A percentile compares a stretch with the other conserved stretches of the same genome.
These are phyloP conservation scores for Acrobasis consociella DNA, from an alignment of 2,888 invertebrate species.

Conservation along the genomic window DNA sequence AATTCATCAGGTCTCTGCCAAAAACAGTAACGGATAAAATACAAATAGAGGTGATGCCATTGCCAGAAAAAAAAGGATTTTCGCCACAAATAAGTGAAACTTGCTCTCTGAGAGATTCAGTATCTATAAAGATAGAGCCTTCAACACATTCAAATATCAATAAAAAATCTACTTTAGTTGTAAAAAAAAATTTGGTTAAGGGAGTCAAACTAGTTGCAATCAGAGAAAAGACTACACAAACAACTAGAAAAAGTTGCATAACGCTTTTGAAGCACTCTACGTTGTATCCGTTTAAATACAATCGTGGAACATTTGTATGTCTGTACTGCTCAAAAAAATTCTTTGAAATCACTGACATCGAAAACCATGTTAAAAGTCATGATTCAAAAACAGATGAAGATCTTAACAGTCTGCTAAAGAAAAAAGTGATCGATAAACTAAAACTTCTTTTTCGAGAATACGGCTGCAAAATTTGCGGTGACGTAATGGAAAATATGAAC, in stretches of 20 bases:
- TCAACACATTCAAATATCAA: not conserved
- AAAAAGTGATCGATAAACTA: not conserved
- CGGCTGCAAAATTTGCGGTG: constrained; percentile 30
- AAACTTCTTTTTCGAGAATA: constrained; percentile 10
- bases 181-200: not conserved
- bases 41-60: not conserved
- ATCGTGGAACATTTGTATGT: not conserved
- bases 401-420: not conserved
- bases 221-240: not conserved
- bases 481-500: constrained; percentile 16
- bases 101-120: no score
- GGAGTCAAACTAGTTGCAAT: not conserved
- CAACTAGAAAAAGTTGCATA: not conserved
- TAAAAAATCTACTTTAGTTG: not conserved
- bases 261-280: not conserved
- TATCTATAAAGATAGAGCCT: no score
- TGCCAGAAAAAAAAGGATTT: not conserved
- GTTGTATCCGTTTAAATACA: not conserved
- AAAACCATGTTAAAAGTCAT: not conserved
- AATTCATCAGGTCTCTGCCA: not conserved
- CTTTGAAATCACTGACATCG: not conserved
- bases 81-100: not conserved
- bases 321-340: not conserved
- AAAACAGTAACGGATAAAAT: not conserved
- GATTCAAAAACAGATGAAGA: not conserved